Base-by-base conservation (phyloP, 2,888 invertebrate species). In the Cheilosia variabilis region DNA sequence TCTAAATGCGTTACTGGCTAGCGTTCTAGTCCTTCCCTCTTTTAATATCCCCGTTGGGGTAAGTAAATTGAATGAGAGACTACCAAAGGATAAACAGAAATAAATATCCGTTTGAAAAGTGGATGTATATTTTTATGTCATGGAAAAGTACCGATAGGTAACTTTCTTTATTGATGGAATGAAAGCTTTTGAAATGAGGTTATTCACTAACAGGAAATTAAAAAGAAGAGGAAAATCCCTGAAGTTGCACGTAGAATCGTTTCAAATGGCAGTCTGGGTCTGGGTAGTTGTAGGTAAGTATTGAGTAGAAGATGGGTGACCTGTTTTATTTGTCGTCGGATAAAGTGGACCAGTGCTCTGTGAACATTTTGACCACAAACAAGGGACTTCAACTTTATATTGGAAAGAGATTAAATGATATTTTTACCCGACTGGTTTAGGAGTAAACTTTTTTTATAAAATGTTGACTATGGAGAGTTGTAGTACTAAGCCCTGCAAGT, bases 131-230 rank as follows among this genome's bases (percentile, higher is more conserved):
- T 22, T 53, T 43, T 43, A 31, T 37, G 58, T 24, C 34, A 47
- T 50, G 47, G 50, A 58, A 58, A 58, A 27, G 37, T 17, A 37
- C 27, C n/a, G 10, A 19, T 45, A n/a, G 17, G 17, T 19, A 7
- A 9, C 24, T 13, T 22, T 31, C 15, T 1, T 10, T 50, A 27
- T 43, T 50, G 24, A 43, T 41, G 27, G 27, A 27, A 27, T 27
- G 13, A 63, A 55, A 43, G 45, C 52, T 62, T 53, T 53, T 50
- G 24, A 31, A 62, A 62, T 62, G 43, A 43, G 31, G 62, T 72
- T n/a, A 53, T 62, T 72, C 34, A 27, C 31, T 3, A 43, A 6
- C n/a, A 53, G 53, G 53, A 62, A 31, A 19, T 62, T 52, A 50
- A 17, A 45, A n/a, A 22, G 27, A 24, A 15, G 15, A 13, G 41